Evolutionary conservation across 2,113 vertebrate genomes (phyloP), one percentile per base, ranked within the genome.

Genomic region (Crotalus horridus): DNA sequence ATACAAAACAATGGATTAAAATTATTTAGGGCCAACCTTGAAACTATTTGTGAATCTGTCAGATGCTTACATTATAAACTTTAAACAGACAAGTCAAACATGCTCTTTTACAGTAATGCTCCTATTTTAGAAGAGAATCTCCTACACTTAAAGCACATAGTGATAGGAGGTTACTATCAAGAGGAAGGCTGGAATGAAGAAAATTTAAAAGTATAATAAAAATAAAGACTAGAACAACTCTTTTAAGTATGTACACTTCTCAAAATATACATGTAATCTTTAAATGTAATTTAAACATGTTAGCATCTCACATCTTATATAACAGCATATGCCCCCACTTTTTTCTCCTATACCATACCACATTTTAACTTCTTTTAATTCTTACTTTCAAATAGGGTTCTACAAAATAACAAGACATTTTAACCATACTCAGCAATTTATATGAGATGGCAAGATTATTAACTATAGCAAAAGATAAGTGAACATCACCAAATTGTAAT

Each of bases 181-280:
- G 48, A 55, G 24, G 33, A 15, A 21, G 10, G 10, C 1, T 59
- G 53, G 53, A 85, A 24, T 21, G 53, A 39, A 4, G 24, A 61
- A 23, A 46, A 51, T 46, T 87, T 29, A 55, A 59, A 90, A 56
- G 2, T 11, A 23, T 55, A 86, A 56, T 90, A 85, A 86, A 89
- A 94, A 90, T 87, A 61, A 85, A 93, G 48, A 90, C 89, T n/a
- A 46, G 26, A 90, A 64, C 23, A 91, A 86, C 29, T 46, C 23
- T 39, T 92, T 86, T 39, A 92, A 89, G 24, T 91, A 26, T 93
- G 48, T 93, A 89, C 48, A 92, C 4, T 74, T 92, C 56, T 39
- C 91, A 92, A 93, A 90, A 92, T 90, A 90, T 90, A 92, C 93
- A 94, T 74, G 93, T 56, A 87, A 54, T 87, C 29, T 92, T 93